A percentile compares a stretch with the other conserved stretches of the same genome.
Conservation (phyloP, 2,888 invertebrate species). For the Nomada goodeniana region DNA sequence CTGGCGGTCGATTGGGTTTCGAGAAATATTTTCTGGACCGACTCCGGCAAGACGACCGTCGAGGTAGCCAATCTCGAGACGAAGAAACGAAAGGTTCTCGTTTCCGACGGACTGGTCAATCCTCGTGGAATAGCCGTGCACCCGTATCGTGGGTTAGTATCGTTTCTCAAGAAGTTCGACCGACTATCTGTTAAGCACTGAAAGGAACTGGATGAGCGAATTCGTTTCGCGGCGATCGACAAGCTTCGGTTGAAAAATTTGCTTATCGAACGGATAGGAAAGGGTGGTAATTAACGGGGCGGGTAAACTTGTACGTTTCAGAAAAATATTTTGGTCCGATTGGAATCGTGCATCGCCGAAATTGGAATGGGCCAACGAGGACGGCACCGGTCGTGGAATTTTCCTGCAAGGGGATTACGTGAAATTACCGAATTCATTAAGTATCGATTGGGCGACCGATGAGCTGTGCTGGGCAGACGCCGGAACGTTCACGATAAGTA, state of each 20-base stretch:
- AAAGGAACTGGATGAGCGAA: not conserved
- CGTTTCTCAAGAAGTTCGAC: not conserved
- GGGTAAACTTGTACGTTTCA: conserved; percentile 82
- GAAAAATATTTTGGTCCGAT: conserved; percentile 98
- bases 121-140: conserved; percentile 98
- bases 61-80: conserved; percentile 95
- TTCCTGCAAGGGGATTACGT: conserved; percentile 89
- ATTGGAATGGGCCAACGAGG: conserved; percentile 97
- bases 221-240: too few relatives aligned
- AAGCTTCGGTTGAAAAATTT: not conserved
- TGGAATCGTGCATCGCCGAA: conserved; percentile 96
- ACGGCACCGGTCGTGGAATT: conserved; percentile 92
- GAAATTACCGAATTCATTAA: conserved; percentile 96
- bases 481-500: conserved; percentile 88
- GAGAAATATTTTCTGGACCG: conserved; percentile 98
- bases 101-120: conserved; percentile 92
- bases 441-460: conserved; percentile 93
- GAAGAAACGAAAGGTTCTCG: conserved; percentile 90
- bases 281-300: too few relatives aligned
- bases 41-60: conserved; percentile 94
- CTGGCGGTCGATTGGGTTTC: conserved; percentile 97
- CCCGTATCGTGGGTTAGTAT: conserved; percentile 91
- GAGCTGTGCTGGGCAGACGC: conserved; percentile 98
- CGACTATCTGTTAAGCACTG: not conserved
- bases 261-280: not conserved